These are phyloP conservation scores for Brachynemurus nebulosus DNA, from an alignment of 2,888 invertebrate species.

Conservation along the genomic window DNA sequence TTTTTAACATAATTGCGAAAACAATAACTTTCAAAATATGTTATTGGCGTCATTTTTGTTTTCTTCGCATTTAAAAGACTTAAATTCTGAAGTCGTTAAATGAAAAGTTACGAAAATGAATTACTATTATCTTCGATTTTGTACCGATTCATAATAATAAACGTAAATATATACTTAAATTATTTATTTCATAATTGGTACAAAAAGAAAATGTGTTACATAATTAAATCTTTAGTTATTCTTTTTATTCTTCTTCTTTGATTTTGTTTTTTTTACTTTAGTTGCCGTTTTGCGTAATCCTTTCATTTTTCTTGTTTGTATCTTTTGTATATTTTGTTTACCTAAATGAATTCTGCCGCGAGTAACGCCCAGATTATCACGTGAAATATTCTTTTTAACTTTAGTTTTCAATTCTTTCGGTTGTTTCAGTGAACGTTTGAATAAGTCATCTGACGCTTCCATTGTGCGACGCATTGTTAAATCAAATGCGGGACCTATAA, in stretches of 20 bases:
- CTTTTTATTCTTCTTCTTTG: conserved; percentile 16
- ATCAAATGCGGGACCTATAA: conserved; percentile 74
- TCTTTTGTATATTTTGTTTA: conserved; percentile 65
- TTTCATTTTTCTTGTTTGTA: conserved; percentile 87
- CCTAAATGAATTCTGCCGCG: conserved; percentile 89
- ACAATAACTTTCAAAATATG: too few species aligned
- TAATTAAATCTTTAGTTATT: not conserved
- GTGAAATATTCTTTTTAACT: conserved; percentile 82
- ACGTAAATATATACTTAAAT: too few species aligned
- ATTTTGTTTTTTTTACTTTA: conserved; percentile 46
- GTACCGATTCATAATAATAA: too few species aligned
- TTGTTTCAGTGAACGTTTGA: conserved; percentile 65
- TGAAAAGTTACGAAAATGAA: too few species aligned
- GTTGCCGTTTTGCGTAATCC: conserved; percentile 62
- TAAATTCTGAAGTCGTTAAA: too few species aligned
- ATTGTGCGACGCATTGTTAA: conserved; percentile 73
- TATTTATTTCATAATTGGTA: too few species aligned
- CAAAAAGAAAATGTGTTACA: too few species aligned
- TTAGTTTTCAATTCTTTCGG: conserved; percentile 65
- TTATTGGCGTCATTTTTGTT: too few species aligned
- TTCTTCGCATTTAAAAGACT: too few species aligned
- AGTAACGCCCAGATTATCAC: conserved; percentile 77
- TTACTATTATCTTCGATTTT: too few species aligned
- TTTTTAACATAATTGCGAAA: too few species aligned
- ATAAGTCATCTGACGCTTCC: conserved; percentile 79